Conservation (phyloP, 1,140 invertebrate genomes). For the Lepidurus couesii region DNA sequence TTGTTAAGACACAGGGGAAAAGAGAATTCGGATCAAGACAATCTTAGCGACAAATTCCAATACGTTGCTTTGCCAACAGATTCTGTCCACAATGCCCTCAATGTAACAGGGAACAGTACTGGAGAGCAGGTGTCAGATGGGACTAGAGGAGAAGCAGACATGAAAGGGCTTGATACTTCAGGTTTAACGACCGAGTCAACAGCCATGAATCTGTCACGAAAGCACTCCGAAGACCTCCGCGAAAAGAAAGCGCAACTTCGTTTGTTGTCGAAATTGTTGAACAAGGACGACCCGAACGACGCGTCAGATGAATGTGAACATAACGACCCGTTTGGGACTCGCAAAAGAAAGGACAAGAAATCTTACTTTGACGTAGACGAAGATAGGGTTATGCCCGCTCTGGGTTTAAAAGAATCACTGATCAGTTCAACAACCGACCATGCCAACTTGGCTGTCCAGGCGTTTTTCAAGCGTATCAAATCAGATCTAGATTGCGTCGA, state of each 20-base stretch:
- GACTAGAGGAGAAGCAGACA: not conserved
- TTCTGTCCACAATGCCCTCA: not conserved
- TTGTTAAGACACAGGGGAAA: too few species aligned
- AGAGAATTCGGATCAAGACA: too few species aligned
- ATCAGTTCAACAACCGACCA: not conserved
- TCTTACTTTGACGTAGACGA: not conserved
- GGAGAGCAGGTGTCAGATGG: not conserved
- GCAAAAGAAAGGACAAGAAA: not conserved
- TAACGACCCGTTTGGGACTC: not conserved
- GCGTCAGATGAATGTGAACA: not conserved
- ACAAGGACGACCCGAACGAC: conserved; percentile 31
- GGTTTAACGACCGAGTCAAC: not conserved
- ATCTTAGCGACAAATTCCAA: too few species aligned
- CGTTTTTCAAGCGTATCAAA: conserved; percentile 33
- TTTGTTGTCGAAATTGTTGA: conserved; percentile 31
- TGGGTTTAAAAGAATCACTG: not conserved
- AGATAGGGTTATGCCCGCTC: not conserved
- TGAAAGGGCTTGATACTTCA: too few species aligned
- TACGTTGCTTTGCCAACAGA: too few species aligned
- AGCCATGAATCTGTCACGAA: not conserved
- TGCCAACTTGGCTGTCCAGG: conserved; percentile 12
- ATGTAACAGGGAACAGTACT: not conserved
- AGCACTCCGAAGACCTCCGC: not conserved
- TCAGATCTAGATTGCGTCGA: conserved; percentile 33
- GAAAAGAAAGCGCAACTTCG: conserved; percentile 31